Conservation (phyloP, 2,113 vertebrate species). For the Accipiter cooperii region DNA sequence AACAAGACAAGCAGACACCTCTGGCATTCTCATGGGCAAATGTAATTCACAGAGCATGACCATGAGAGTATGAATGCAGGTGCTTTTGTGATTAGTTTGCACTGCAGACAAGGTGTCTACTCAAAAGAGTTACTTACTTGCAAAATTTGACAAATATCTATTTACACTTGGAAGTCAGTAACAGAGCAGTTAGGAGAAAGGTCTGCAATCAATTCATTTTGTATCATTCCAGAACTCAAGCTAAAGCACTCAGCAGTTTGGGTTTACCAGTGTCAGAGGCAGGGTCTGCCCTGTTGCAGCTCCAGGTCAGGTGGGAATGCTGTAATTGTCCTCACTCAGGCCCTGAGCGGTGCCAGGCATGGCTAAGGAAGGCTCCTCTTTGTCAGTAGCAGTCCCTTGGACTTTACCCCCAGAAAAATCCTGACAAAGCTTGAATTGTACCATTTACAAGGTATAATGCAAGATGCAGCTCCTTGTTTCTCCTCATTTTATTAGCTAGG, state of each 20-base stretch:
- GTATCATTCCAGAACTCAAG: background rate
- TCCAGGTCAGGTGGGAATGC: background rate
- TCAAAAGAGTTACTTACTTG: background rate
- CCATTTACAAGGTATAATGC: background rate
- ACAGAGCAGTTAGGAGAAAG: background rate
- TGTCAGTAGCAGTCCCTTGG: background rate
- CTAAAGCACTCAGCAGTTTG: background rate
- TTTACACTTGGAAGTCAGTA: background rate
- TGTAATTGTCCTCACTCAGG: background rate
- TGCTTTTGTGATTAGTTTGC: background rate
- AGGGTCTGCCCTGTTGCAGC: background rate
- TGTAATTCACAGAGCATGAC: background rate
- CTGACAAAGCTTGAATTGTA: slow-evolving; percentile 17
- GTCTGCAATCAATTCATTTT: background rate
- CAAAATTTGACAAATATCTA: background rate
- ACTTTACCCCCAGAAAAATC: background rate
- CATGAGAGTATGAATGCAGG: background rate
- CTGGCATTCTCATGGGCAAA: background rate
- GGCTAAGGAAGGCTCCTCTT: background rate
- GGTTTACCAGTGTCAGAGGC: background rate
- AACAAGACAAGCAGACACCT: background rate
- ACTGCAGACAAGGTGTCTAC: background rate
- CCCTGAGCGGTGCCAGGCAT: background rate
- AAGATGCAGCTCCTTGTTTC: background rate
- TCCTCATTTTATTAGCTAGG: background rate